These are phyloP conservation scores for Pterocles orientalis DNA, from an alignment of 2,113 vertebrate genomes.

Conservation along the genomic window DNA sequence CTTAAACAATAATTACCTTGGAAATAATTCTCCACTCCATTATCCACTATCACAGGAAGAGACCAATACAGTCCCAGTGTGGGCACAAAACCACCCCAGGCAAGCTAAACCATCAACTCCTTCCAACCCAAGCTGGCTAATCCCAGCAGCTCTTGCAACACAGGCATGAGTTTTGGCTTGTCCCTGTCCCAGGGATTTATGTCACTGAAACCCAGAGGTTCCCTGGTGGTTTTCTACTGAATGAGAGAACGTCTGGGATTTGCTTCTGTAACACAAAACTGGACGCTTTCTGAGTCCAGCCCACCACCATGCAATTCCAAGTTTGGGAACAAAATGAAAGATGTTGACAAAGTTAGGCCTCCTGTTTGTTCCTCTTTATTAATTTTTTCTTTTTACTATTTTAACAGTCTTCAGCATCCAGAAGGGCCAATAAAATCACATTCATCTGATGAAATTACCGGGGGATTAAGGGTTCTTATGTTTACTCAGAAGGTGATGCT, in stretches of 20 bases:
- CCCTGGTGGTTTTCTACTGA: neutral
- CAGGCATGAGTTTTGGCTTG: neutral
- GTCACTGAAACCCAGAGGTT: neutral
- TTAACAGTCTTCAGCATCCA: neutral
- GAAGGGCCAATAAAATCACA: neutral
- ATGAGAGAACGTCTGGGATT: neutral
- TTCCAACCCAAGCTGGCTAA: neutral
- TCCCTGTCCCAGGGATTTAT: neutral
- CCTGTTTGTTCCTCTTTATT: neutral
- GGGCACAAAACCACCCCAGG: neutral
- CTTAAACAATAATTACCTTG: neutral
- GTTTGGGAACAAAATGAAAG: neutral
- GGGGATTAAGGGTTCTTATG: neutral
- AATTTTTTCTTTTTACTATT: neutral
- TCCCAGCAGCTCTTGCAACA: fast-evolving
- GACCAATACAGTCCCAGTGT: fast-evolving
- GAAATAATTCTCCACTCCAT: neutral
- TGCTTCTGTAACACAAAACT: neutral
- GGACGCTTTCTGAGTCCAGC: neutral
- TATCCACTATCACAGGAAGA: neutral
- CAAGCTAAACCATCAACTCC: neutral
- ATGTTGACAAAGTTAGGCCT: neutral
- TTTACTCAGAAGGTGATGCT: neutral
- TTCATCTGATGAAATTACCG: neutral
- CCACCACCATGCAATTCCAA: fast-evolving